A percentile compares a stretch with the other conserved stretches of the same genome.
Evolutionary conservation across 2,113 vertebrate genomes (phyloP).

Genomic region (Brienomyrus longianalis): DNA sequence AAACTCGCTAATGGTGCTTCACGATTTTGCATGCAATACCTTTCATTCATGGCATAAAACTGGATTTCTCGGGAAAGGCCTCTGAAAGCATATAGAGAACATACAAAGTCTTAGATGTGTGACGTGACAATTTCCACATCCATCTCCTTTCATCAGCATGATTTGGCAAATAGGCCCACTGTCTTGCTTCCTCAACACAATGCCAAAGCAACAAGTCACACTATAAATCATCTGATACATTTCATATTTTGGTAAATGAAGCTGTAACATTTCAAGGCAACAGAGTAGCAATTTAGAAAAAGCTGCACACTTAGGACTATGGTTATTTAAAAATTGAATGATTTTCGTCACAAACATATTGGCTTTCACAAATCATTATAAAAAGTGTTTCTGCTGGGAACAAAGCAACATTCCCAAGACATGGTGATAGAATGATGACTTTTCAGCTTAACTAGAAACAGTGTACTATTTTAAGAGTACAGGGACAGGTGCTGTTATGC

Average conservation of each 20-base stretch:
- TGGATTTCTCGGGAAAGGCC: not conserved
- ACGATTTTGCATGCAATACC: not conserved
- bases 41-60: not conserved
- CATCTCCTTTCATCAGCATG: not conserved
- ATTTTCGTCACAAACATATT: not conserved
- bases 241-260: not conserved
- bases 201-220: not conserved
- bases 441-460: not conserved
- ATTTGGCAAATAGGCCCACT: not conserved
- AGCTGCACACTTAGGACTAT: not conserved
- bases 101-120: not conserved
- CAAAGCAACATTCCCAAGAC: not conserved
- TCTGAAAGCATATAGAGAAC: not conserved
- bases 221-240: not conserved
- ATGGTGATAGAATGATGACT: not conserved
- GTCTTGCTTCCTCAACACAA: not conserved
- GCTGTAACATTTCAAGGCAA: not conserved
- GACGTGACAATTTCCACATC: not conserved
- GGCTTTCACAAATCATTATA: not conserved
- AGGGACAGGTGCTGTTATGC: slow-evolving; percentile 3
- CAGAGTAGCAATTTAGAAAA: not conserved
- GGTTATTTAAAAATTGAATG: not conserved
- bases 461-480: not conserved
- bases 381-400: not conserved
- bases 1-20: not conserved